phyloP scores from a whole-genome alignment of 2,797 vertebrate species.

The Acanthiza pusilla region DNA sequence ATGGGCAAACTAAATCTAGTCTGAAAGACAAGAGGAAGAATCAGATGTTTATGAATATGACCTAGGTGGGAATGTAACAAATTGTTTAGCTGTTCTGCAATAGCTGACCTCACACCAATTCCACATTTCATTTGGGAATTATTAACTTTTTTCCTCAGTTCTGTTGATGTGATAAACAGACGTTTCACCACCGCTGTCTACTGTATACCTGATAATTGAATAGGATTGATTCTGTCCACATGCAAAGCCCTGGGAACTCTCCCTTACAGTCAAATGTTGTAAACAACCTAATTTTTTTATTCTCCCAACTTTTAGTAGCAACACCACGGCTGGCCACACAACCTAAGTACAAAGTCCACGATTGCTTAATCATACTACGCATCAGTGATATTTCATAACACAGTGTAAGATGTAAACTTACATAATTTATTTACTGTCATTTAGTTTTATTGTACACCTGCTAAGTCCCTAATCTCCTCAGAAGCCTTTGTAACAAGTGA shows the following conservation, averaged over 20 bases:
- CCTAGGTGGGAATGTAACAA: neutral
- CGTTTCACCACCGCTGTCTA: neutral
- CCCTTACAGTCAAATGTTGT: neutral
- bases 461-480: neutral
- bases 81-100: neutral
- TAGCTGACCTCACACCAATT: neutral
- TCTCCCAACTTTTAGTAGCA: neutral
- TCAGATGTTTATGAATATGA: neutral
- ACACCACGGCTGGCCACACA: neutral
- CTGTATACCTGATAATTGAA: neutral
- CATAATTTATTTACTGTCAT: neutral
- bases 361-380: neutral
- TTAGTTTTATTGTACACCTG: neutral
- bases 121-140: neutral
- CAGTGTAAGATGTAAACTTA: neutral
- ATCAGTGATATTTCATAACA: neutral
- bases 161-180: neutral
- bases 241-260: neutral
- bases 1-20: accelerated
- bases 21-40: neutral
- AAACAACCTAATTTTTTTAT: neutral
- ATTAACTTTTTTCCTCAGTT: neutral
- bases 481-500: neutral
- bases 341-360: neutral
- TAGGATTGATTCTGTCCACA: neutral